A percentile compares a stretch with the other conserved stretches of the same genome.
Conservation (phyloP, 2,113 vertebrate species). For the Gadus chalcogrammus region DNA sequence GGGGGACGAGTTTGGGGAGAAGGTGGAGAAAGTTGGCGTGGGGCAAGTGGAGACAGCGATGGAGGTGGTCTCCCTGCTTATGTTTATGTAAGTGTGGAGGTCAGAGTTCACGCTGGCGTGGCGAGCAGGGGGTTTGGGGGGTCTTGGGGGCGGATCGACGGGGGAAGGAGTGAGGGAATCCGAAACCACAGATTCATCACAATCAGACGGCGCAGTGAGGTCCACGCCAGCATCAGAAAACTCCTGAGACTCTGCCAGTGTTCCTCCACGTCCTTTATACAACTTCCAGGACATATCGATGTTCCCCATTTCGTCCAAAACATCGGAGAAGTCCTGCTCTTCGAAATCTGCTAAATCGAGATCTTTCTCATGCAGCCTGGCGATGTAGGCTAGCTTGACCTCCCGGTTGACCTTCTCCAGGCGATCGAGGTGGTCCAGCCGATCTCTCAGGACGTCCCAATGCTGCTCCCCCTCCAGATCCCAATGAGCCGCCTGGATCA, state of each 20-base stretch:
- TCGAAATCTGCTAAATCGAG: constrained; percentile 66
- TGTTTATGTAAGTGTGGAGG: constrained; percentile 74
- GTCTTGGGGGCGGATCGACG: constrained; percentile 64
- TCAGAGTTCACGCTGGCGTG: constrained; percentile 69
- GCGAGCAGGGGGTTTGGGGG: constrained; percentile 73
- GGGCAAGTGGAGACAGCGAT: constrained; percentile 58
- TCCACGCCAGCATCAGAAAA: constrained; percentile 77
- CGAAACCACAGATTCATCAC: constrained; percentile 65
- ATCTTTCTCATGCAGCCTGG: constrained; percentile 69
- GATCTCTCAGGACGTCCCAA: constrained; percentile 68
- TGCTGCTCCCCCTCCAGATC: constrained; percentile 69
- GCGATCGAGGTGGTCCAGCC: constrained; percentile 72
- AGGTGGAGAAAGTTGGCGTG: constrained; percentile 46
- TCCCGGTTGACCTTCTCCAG: constrained; percentile 76
- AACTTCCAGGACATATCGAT: constrained; percentile 70
- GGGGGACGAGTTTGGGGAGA: constrained; percentile 63
- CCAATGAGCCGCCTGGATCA: constrained; percentile 73
- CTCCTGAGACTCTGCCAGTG: constrained; percentile 70
- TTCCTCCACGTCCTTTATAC: constrained; percentile 56
- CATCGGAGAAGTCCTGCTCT: constrained; percentile 63
- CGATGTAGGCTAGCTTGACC: constrained; percentile 64
- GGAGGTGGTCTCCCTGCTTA: constrained; percentile 63
- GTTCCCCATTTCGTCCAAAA: constrained; percentile 73
- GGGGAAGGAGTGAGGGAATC: constrained; percentile 72
- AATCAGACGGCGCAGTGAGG: constrained; percentile 72